Base-by-base conservation (phyloP, 2,888 invertebrate species). In the Panzeria rudis region DNA sequence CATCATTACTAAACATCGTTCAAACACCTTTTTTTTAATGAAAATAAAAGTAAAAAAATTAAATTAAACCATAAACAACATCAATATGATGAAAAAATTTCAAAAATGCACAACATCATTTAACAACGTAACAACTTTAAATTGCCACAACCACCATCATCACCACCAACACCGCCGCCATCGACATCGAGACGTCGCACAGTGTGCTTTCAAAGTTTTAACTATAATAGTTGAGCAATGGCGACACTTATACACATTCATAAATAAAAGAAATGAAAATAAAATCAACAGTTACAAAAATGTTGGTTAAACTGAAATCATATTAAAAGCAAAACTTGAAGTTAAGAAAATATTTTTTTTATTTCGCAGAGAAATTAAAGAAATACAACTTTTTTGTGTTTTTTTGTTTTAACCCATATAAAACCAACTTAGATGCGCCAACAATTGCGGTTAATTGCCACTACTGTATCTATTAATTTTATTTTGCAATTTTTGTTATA, bases 71-170 rank as follows among this genome's bases (percentile, higher is more conserved):
- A 76, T 56, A 54, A 76, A 69, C 81, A 82, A 54, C 47, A 69
- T 54, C 54, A 64, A 62, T 64, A 72, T 79, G 64, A 56, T 71
- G 72, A 64, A 72, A 64, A 66, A 29, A 50, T 76, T 82, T 76
- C 54, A 64, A 82, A 81, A 82, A 82, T 82, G 69, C 82, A 71
- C 71, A 76, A 76, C 82, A 82, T 64, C 71, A 56, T 76, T 82
- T 76, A 64, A 71, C 76, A 82, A 76, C 64, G 82, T 71, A 82
- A 82, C 76, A 69, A 52, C 64, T 20, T 17, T 15, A 44, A 66
- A 32, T 29, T 29, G 41, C 25, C 35, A 29, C 8, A 11, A 15
- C 25, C 47, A 50, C 11, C 50, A 20, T 6, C 25, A n/a, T 9
- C 23, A n/a, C 2, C 41, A 15, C 20, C 62, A 25, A 1, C 44